phyloP scores from a whole-genome alignment of 2,888 invertebrate genomes.

The Drosophila sordidula region DNA sequence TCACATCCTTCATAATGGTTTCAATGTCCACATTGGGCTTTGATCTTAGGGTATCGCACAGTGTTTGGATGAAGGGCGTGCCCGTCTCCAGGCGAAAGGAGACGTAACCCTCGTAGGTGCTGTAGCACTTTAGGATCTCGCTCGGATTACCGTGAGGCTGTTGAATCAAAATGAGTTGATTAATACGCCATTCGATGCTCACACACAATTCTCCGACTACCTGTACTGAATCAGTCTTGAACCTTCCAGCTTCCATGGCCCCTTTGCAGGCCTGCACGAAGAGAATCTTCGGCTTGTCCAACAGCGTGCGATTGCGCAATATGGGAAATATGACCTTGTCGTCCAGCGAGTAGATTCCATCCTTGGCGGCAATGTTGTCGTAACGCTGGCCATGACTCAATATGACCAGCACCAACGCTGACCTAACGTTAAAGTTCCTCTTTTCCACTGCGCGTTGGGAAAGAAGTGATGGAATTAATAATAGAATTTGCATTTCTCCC shows the following conservation, averaged over 20 bases:
- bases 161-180: neutral
- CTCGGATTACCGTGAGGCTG: conserved; percentile 74
- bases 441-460: conserved; percentile 68
- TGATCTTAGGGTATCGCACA: conserved; percentile 75
- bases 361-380: conserved; percentile 81
- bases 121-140: conserved; percentile 84
- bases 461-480: neutral
- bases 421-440: conserved; percentile 75
- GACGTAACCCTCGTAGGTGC: conserved; percentile 84
- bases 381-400: conserved; percentile 82
- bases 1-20: conserved; percentile 80
- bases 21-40: conserved; percentile 68
- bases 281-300: conserved; percentile 82
- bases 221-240: conserved; percentile 75
- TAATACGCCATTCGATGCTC: no score
- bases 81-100: conserved; percentile 82
- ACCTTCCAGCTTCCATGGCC: conserved; percentile 65
- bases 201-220: conserved; percentile 2
- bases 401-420: conserved; percentile 82
- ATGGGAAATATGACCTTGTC: conserved; percentile 82
- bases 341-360: conserved; percentile 81
- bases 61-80: conserved; percentile 81
- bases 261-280: conserved; percentile 85
- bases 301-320: conserved; percentile 78
- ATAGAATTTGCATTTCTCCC: no score